These are phyloP conservation scores for Drosophila multiciliata DNA, from an alignment of 2,888 invertebrate genomes.

Conservation along the genomic window DNA sequence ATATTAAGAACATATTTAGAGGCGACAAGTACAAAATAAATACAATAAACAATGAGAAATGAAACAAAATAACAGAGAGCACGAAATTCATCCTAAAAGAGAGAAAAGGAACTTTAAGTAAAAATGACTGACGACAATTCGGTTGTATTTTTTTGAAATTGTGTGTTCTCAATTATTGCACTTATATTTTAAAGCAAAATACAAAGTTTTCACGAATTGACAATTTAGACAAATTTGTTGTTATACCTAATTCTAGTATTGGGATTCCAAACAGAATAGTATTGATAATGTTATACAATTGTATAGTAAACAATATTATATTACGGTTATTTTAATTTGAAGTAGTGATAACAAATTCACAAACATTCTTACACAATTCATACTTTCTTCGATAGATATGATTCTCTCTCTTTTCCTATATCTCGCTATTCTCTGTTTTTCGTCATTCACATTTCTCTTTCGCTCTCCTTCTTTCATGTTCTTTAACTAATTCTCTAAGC, in stretches of 20 bases:
- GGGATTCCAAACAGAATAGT: slow-evolving; percentile 6
- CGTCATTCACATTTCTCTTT: neutral
- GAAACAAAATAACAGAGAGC: neutral
- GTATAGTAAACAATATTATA: slow-evolving; percentile 42
- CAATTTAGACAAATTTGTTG: slow-evolving; percentile 1
- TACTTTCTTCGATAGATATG: neutral
- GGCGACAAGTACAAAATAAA: neutral
- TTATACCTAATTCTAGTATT: slow-evolving; percentile 17
- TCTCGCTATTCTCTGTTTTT: neutral
- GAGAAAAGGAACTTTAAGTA: neutral
- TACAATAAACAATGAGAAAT: neutral
- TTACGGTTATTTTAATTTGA: slow-evolving; percentile 21
- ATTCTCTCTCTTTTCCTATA: neutral
- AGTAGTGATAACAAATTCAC: slow-evolving; percentile 49
- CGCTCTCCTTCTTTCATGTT: neutral
- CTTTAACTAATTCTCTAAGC: slow-evolving; percentile 51
- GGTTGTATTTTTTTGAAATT: neutral
- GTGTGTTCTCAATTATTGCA: neutral
- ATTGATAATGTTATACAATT: slow-evolving; percentile 30
- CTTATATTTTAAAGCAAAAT: neutral
- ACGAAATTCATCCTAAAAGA: neutral
- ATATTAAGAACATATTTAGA: neutral
- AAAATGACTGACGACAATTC: neutral
- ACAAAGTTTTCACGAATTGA: slow-evolving; percentile 17
- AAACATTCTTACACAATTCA: slow-evolving; percentile 26